Evolutionary conservation across 1,140 invertebrate genomes (phyloP).

Genomic region (Drosophila micromelanica): DNA sequence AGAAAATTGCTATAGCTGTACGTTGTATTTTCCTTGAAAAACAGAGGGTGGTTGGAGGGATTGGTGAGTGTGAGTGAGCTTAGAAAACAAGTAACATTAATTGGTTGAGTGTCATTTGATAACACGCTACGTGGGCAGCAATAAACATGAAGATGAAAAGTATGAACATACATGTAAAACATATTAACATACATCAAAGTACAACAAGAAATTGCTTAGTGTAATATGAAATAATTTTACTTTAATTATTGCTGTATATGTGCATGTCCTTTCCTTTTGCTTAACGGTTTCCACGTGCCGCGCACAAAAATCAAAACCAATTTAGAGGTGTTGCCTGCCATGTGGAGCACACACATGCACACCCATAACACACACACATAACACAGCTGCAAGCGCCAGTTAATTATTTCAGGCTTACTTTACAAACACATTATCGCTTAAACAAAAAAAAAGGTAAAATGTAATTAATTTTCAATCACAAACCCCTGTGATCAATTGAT

Average conservation of each 20-base stretch:
- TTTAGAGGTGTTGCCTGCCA: conserved; percentile 13
- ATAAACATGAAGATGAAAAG: conserved; percentile 6
- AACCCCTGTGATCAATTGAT: conserved; percentile 8
- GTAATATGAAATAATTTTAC: no score
- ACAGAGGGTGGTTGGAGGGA: not conserved
- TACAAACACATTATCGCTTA: conserved; percentile 14
- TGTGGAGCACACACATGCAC: not conserved
- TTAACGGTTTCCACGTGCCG: not conserved
- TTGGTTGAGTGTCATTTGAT: conserved; percentile 27
- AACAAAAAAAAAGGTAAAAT: conserved; percentile 4
- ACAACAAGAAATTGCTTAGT: no score
- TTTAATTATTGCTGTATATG: not conserved
- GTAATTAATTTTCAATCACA: conserved; percentile 4
- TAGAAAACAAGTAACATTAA: conserved; percentile 28
- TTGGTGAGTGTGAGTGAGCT: not conserved
- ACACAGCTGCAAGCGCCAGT: not conserved
- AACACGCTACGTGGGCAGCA: conserved; percentile 6
- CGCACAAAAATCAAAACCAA: not conserved
- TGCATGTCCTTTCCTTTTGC: not conserved
- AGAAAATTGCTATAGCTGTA: not conserved
- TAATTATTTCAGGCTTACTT: not conserved
- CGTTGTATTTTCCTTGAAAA: conserved; percentile 5
- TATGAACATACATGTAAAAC: not conserved
- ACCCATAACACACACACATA: not conserved
- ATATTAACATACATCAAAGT: no score